Evolutionary conservation across 2,888 invertebrate species (phyloP), one percentile per base, ranked within the genome.

Genomic region (Cephalotes varians): DNA sequence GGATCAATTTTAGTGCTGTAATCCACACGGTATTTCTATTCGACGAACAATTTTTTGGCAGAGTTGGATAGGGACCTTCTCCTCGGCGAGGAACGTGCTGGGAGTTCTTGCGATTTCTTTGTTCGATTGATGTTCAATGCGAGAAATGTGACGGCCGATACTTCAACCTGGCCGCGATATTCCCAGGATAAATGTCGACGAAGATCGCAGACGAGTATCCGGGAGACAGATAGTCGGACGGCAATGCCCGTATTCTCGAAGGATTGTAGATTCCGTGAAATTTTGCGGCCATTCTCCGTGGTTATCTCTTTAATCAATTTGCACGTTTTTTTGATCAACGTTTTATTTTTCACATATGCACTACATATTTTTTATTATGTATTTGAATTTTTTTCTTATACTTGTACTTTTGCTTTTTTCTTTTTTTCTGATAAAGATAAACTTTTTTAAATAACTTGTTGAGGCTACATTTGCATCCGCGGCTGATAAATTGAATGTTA

Each of bases 101-200:
- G 85, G 87, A 85, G 74, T 85, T 85, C 77, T 56, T 73, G 65
- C 80, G 83, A 89, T 87, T 85, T 83, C 80, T 87, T 89, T 85
- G 83, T 87, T 83, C 87, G 90, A 90, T 89, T 86, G 90, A 90
- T 90, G 90, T 85, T 87, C 88, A 85, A 87, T 87, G 86, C 86
- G 84, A 81, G 86, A 91, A 90, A 88, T 89, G 88, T 90, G 91
- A 91, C 91, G 89, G 91, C 85, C 86, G 88, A 91, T 91, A 86
- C 86, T 86, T 91, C 89, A 90, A 85, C 81, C 83, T 79, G 85
- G 83, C 88, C 87, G 87, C 88, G 88, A 89, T 90, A 91, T 91
- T 91, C 90, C 86, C 56, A 83, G 87, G 88, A 91, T 88, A 91
- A 89, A 91, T 91, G 91, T 90, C 89, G 86, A 86, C 89, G 84